These are phyloP conservation scores for Aurelia aurita complex sp. Pacific DNA, from an alignment of 30 jellyfish, hydroid and myxozoan species.

Conservation along the genomic window DNA sequence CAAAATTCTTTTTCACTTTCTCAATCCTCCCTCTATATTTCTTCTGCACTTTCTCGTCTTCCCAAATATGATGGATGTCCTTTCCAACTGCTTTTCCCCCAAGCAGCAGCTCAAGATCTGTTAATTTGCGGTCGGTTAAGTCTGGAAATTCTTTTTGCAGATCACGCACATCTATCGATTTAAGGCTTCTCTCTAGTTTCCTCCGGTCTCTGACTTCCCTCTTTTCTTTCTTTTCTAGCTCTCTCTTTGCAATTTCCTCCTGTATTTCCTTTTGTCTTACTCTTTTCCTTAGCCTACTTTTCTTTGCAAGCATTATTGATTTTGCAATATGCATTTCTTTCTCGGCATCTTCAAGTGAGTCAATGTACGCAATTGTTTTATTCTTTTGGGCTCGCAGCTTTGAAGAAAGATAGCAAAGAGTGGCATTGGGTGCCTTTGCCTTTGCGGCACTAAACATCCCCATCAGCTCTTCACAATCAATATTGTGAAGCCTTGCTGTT, in stretches of 20 bases:
- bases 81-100: constrained; percentile 25
- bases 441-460: constrained; percentile 46
- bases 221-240: not conserved
- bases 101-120: constrained; percentile 1
- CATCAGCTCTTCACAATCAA: constrained; percentile 41
- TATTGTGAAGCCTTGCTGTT: constrained; percentile 37
- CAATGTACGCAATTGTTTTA: constrained; percentile 26
- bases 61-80: constrained; percentile 12
- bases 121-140: not conserved
- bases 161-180: constrained; percentile 1
- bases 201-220: constrained; percentile 24
- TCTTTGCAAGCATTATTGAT: constrained; percentile 30
- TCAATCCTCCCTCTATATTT: constrained; percentile 27
- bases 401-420: constrained; percentile 29
- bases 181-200: not conserved
- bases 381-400: constrained; percentile 34
- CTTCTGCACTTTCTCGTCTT: constrained; percentile 3
- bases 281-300: constrained; percentile 13
- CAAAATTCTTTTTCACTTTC: constrained; percentile 6
- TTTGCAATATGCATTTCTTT: constrained; percentile 10
- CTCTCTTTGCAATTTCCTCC: constrained; percentile 20
- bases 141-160: constrained; percentile 32
- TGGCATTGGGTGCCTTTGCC: constrained; percentile 46
- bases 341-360: not conserved
- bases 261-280: constrained; percentile 20